Percentiles rank a stretch among this genome's conserved stretches.
phyloP scores from a whole-genome alignment of 2,113 vertebrate genomes.

The Sterrhoptilus dennistouni region DNA sequence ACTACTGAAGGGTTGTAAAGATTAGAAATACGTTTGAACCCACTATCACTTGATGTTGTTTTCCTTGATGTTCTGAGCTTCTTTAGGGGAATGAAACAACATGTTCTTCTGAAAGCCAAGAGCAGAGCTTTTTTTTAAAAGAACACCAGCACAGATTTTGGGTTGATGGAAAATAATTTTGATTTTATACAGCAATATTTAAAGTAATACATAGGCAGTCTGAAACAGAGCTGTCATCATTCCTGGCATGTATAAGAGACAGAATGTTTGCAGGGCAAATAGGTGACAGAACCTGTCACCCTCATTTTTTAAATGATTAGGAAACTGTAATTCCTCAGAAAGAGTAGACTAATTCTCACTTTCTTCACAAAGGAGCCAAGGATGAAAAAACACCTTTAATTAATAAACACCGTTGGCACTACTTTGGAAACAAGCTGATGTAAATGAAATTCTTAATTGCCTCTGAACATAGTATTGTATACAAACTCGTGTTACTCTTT shows the following conservation, averaged over 20 bases:
- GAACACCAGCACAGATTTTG: not conserved
- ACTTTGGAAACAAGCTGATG: slow-evolving; percentile 57
- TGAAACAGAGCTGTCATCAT: not conserved
- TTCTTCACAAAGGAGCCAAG: slow-evolving; percentile 39
- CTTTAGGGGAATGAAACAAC: slow-evolving; percentile 55
- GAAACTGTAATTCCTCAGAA: slow-evolving; percentile 64
- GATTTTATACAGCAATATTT: slow-evolving; percentile 6
- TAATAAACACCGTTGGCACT: slow-evolving; percentile 57
- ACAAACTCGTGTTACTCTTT: slow-evolving; percentile 41
- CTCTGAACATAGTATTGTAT: slow-evolving; percentile 28
- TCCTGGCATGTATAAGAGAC: not conserved
- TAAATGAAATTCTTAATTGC: slow-evolving; percentile 64
- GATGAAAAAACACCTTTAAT: slow-evolving; percentile 71
- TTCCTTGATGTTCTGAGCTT: slow-evolving; percentile 68
- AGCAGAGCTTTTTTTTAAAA: slow-evolving; percentile 30
- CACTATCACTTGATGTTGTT: slow-evolving; percentile 66
- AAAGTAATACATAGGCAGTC: not conserved
- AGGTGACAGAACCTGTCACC: not conserved
- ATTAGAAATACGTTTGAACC: slow-evolving; percentile 72
- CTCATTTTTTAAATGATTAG: slow-evolving; percentile 49
- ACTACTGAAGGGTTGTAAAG: slow-evolving; percentile 69
- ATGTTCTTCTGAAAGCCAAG: slow-evolving; percentile 55
- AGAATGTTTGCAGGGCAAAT: not conserved
- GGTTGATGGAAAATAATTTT: not conserved
- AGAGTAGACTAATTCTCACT: slow-evolving; percentile 58